Evolutionary conservation across 2,888 invertebrate species (phyloP), one percentile per base, ranked within the genome.

Genomic region (Sicus ferrugineus): DNA sequence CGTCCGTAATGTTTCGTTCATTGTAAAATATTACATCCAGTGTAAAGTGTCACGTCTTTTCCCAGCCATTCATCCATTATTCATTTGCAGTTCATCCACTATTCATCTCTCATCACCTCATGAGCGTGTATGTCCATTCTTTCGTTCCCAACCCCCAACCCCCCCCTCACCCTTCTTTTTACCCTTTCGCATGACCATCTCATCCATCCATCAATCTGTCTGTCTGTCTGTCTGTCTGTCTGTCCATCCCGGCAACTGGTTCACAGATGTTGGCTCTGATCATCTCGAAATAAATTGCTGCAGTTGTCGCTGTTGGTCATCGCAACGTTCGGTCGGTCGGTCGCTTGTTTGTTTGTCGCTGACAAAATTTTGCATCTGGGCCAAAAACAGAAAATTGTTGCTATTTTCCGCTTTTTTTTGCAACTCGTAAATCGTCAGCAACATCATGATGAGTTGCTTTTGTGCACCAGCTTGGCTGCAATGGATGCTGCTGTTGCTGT

Each of bases 341-440:
- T 59, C 38, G n/a, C 19, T 59, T 34, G n/a, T 59, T 19, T 38
- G 16, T 59, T 19, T 50, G 3, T 34, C 30, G 52, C 7, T 64
- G 64, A 64, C 64, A 64, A 64, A 28, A 64, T 64, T 64, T 64
- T 64, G 64, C 64, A 64, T 64, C 50, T 64, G 64, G 31, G 64
- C 66, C 66, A 65, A 31, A 23, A 23, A 30, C 0, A 16, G 11
- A 66, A 52, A 64, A 64, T 52, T 38, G 52, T 54, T 65, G 34
- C 54, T 38, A 1, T 65, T 65, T 52, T 52, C 14, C 30, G 14
- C 26, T 54, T 28, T 54, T 28, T 34, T 54, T 65, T 54, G 48
- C 19, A 14, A 7, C 23, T 65, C 16, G 54, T 26, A 38, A 42
- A 56, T 42, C 42, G 21, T 50, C 21, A 34, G 42, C 38, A 59